A percentile compares a stretch with the other conserved stretches of the same genome.
Conservation (phyloP, 2,888 invertebrate species). For the Athrips mouffetella region DNA sequence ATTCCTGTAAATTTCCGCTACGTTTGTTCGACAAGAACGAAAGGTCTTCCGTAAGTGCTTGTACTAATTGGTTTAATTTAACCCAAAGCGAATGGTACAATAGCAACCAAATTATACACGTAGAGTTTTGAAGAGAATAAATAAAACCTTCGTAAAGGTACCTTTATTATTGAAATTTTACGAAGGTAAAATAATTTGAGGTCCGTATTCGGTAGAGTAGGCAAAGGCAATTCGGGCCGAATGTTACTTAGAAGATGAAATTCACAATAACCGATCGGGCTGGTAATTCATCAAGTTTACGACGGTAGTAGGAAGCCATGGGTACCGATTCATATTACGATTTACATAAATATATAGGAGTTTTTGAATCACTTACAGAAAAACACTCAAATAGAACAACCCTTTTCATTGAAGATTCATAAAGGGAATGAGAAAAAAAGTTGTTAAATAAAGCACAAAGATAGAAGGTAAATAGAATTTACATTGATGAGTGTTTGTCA, state of each 20-base stretch:
- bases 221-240: not conserved
- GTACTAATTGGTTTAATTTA: not conserved
- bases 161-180: slow-evolving; percentile 4
- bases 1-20: not conserved
- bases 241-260: not conserved
- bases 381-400: too few species aligned
- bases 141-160: too few species aligned
- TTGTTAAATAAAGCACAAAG: too few species aligned
- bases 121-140: too few species aligned
- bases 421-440: too few species aligned
- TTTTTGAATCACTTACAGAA: not conserved
- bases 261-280: slow-evolving; percentile 1
- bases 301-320: not conserved
- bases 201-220: not conserved
- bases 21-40: not conserved
- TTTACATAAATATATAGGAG: slow-evolving; percentile 5
- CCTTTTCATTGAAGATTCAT: too few species aligned
- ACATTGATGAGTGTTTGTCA: too few species aligned
- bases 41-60: not conserved
- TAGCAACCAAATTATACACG: too few species aligned
- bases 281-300: slow-evolving; percentile 8
- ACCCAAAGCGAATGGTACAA: too few species aligned
- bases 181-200: not conserved
- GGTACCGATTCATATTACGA: slow-evolving; percentile 3
- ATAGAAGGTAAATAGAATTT: too few species aligned